phyloP scores from a whole-genome alignment of 2,797 vertebrate species.

The Sciurus carolinensis region DNA sequence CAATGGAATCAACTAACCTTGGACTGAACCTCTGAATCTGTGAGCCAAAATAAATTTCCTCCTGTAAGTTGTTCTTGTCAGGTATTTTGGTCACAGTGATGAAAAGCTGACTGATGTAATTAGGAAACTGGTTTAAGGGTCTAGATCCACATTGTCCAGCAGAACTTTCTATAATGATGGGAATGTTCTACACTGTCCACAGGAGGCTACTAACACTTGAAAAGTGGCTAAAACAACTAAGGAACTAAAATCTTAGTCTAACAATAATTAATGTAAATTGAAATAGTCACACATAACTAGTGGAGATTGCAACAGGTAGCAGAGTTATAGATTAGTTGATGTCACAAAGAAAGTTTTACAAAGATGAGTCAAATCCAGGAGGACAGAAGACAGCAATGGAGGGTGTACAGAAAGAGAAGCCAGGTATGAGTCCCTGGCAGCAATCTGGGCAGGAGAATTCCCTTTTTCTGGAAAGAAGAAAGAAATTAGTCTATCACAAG shows the following conservation, averaged over 20 bases:
- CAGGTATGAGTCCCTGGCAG: not conserved
- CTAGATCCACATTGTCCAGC: not conserved
- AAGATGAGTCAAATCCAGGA: not conserved
- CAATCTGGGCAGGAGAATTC: not conserved
- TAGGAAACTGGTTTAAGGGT: not conserved
- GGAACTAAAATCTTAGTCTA: not conserved
- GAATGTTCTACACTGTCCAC: not conserved
- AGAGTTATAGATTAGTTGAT: not conserved
- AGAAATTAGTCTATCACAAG: not conserved
- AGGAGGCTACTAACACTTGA: not conserved
- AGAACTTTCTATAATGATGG: not conserved
- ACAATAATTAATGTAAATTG: not conserved
- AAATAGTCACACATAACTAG: not conserved
- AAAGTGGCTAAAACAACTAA: not conserved
- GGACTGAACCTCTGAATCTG: too few species aligned
- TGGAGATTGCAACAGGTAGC: not conserved
- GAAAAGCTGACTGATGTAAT: too few species aligned
- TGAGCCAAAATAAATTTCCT: too few species aligned
- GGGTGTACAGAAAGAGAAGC: not conserved
- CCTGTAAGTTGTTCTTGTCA: too few species aligned
- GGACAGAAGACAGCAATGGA: not conserved
- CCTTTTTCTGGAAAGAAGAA: conserved; percentile 20
- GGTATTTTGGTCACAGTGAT: too few species aligned
- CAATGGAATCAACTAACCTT: too few species aligned
- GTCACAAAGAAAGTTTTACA: not conserved